phyloP scores from a whole-genome alignment of 2,888 invertebrate genomes.

The Nephrotoma flavescens region DNA sequence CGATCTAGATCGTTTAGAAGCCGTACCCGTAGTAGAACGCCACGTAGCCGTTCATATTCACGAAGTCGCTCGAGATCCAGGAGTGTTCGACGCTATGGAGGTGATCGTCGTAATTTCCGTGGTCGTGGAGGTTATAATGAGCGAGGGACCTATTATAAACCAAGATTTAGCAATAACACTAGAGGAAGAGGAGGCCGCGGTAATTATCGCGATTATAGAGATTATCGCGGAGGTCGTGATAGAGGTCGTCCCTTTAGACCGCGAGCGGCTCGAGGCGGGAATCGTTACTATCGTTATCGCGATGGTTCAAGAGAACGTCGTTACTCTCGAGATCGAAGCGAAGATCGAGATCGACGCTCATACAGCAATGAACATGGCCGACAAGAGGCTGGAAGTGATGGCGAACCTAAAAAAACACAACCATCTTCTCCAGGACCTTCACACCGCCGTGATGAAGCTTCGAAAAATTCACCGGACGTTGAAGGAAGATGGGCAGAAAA shows the following conservation, averaged over 20 bases:
- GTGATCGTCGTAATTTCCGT: conserved; percentile 8
- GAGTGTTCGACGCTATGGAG: conserved; percentile 10
- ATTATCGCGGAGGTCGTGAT: conserved; percentile 5
- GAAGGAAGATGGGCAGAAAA: conserved; percentile 29
- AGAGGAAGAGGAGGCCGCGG: conserved; percentile 33
- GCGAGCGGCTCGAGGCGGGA: conserved; percentile 14
- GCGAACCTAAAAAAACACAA: conserved; percentile 39
- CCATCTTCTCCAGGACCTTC: neutral
- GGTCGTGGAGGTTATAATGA: conserved; percentile 16
- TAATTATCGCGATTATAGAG: conserved; percentile 5
- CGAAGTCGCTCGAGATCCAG: conserved; percentile 17
- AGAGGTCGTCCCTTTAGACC: conserved; percentile 5
- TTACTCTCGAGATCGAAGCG: conserved; percentile 35
- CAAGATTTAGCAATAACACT: conserved; percentile 49
- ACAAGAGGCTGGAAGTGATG: conserved; percentile 19
- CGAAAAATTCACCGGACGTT: conserved; percentile 24
- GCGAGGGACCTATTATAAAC: conserved; percentile 43
- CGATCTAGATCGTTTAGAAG: conserved; percentile 17
- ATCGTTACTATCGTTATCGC: conserved; percentile 24
- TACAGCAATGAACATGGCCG: neutral
- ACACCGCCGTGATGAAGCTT: conserved; percentile 23
- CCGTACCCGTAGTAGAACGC: neutral
- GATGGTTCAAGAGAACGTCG: conserved; percentile 38
- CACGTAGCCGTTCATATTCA: neutral
- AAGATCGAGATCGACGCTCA: conserved; percentile 21